Percentiles rank a stretch among this genome's conserved stretches.
Conservation (phyloP, 2,888 invertebrate species). For the Pycnomerus fuliginosus region DNA sequence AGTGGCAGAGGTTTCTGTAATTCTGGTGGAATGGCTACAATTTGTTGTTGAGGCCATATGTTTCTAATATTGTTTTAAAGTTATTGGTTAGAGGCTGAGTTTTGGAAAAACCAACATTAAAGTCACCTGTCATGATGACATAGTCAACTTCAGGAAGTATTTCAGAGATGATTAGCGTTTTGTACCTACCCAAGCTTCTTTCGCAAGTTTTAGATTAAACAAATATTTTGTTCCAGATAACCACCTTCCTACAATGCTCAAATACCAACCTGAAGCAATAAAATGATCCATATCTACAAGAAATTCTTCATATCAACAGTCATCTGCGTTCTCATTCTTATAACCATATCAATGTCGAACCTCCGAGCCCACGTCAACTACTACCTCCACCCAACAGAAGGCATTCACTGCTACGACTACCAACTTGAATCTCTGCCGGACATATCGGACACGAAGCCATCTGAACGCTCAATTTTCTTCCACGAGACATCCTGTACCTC, state of each 20-base stretch:
- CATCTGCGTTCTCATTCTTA: slow-evolving; percentile 3
- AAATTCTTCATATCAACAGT: slow-evolving; percentile 3
- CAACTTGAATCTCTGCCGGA: slow-evolving; percentile 39
- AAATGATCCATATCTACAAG: no score
- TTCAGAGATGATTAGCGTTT: no score
- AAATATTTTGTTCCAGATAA: slow-evolving; percentile 1
- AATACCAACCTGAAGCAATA: no score
- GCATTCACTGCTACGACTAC: slow-evolving; percentile 41
- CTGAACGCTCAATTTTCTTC: slow-evolving; percentile 60
- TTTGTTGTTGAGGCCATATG: no score
- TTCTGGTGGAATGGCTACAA: no score
- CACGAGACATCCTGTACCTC: slow-evolving; percentile 65
- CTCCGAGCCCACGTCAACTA: slow-evolving; percentile 25
- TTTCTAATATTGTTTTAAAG: no score
- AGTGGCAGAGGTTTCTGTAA: no score
- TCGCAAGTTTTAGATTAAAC: background rate
- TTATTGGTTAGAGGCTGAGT: no score
- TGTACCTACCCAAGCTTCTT: no score
- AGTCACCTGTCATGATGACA: no score
- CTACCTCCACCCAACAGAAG: slow-evolving; percentile 31
- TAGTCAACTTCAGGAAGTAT: no score
- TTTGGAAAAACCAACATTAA: no score
- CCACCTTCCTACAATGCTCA: slow-evolving; percentile 4
- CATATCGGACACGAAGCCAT: slow-evolving; percentile 35
- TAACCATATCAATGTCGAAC: background rate